phyloP scores from a whole-genome alignment of 2,797 vertebrate genomes.

The Crax fasciolata region DNA sequence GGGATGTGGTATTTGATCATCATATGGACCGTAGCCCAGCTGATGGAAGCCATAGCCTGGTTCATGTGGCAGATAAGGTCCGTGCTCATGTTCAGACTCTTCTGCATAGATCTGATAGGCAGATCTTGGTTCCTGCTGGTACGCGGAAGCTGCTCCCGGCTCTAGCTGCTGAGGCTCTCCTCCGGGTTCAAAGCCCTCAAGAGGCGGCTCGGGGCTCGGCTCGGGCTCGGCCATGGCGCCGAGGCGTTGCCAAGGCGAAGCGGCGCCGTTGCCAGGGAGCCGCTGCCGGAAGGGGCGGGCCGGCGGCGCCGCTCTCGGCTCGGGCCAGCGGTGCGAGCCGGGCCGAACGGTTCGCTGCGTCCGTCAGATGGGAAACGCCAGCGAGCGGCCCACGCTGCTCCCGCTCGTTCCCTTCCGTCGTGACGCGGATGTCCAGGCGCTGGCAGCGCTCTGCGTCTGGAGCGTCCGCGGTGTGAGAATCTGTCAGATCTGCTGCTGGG shows the following conservation, averaged over 20 bases:
- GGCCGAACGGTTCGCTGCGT: too few relatives aligned
- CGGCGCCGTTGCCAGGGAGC: neutral
- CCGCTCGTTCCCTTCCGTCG: rapidly evolving
- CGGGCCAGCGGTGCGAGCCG: too few relatives aligned
- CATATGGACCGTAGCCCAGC: neutral
- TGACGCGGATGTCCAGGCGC: rapidly evolving
- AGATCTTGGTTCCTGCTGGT: neutral
- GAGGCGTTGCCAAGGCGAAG: neutral
- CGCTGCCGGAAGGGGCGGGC: neutral
- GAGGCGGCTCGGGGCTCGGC: too few relatives aligned
- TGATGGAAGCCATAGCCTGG: conserved; percentile 63
- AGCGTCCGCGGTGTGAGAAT: rapidly evolving
- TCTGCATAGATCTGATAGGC: neutral
- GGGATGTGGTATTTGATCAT: conserved; percentile 37
- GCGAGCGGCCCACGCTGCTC: neutral
- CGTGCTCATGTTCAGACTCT: neutral
- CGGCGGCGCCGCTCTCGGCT: neutral
- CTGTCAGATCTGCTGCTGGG: neutral
- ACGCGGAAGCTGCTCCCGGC: rapidly evolving
- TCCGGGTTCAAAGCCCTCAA: neutral
- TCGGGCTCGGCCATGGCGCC: neutral
- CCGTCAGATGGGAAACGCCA: too few relatives aligned
- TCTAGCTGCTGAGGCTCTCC: neutral
- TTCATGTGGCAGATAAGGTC: conserved; percentile 59
- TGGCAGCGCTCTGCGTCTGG: rapidly evolving